phyloP scores from a whole-genome alignment of 1,140 invertebrate genomes.

The Hormaphis cornu region DNA sequence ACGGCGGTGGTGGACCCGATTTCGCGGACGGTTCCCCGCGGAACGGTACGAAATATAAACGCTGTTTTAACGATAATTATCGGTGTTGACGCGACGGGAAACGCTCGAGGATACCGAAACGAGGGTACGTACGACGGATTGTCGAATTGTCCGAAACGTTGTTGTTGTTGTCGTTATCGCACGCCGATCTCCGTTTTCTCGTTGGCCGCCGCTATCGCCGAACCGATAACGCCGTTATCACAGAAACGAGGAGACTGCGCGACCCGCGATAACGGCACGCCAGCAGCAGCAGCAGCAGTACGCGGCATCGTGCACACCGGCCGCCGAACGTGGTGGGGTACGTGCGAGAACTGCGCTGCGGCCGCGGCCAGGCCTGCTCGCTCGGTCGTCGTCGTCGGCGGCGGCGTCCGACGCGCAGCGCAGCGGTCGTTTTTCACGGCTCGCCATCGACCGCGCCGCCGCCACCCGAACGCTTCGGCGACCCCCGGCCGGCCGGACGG shows the following conservation, averaged over 20 bases:
- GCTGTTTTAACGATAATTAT: too few species aligned
- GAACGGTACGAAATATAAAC: too few species aligned
- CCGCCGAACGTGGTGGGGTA: slow-evolving; percentile 11
- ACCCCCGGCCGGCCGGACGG: background rate
- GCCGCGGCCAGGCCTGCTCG: background rate
- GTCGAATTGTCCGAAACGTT: too few species aligned
- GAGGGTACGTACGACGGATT: too few species aligned
- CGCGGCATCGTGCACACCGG: slow-evolving; percentile 2
- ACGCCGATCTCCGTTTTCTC: too few species aligned
- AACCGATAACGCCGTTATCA: background rate
- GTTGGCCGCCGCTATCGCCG: too few species aligned
- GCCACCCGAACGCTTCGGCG: background rate
- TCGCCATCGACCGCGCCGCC: slow-evolving; percentile 3
- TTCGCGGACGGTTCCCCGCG: too few species aligned
- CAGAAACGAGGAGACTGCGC: slow-evolving; percentile 7
- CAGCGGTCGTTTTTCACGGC: background rate
- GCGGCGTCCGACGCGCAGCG: background rate
- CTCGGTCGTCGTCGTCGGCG: background rate
- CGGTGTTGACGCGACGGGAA: too few species aligned
- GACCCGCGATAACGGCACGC: background rate
- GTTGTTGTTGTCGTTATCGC: too few species aligned
- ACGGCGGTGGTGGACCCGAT: too few species aligned
- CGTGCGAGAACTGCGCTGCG: background rate
- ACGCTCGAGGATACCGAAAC: too few species aligned
- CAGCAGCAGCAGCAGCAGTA: background rate